These are phyloP conservation scores for Lates japonicus DNA, from an alignment of 2,797 vertebrate genomes.

Conservation along the genomic window DNA sequence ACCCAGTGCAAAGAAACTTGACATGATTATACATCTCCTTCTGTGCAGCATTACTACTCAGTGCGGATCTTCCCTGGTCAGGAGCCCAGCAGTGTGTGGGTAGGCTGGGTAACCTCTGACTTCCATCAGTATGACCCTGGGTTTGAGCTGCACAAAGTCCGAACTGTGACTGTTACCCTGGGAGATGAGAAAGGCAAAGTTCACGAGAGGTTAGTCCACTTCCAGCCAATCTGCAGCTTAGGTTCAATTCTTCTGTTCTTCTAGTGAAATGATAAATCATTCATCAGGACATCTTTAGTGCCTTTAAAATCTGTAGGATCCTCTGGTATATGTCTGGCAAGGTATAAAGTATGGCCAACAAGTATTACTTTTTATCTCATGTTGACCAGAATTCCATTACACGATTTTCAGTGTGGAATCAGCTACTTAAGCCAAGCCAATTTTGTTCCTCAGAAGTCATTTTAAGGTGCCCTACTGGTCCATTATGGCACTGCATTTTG, in stretches of 20 bases:
- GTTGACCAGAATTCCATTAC: too few species aligned
- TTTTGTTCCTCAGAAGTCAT: neutral
- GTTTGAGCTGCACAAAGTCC: conserved; percentile 93
- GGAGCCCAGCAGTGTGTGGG: conserved; percentile 96
- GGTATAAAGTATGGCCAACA: neutral
- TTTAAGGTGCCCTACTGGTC: neutral
- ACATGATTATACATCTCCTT: neutral
- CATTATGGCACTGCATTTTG: neutral
- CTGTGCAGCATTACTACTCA: conserved; percentile 93
- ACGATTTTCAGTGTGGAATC: neutral
- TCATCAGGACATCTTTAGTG: neutral
- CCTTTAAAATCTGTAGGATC: neutral
- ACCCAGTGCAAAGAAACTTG: neutral
- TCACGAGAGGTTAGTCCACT: conserved; percentile 92
- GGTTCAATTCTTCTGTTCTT: neutral
- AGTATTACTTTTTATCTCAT: neutral
- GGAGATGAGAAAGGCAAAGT: conserved; percentile 98
- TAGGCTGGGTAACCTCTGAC: conserved; percentile 97
- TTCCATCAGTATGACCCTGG: conserved; percentile 94
- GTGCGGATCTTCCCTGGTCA: conserved; percentile 97
- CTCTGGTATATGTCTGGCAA: neutral
- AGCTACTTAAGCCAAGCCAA: neutral
- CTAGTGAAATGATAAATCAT: neutral
- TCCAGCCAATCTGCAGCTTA: neutral
- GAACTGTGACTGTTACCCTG: conserved; percentile 95